Percentiles rank a stretch among this genome's conserved stretches.
Evolutionary conservation across 2,797 vertebrate species (phyloP).

Genomic region (Phataginus tetradactyla): DNA sequence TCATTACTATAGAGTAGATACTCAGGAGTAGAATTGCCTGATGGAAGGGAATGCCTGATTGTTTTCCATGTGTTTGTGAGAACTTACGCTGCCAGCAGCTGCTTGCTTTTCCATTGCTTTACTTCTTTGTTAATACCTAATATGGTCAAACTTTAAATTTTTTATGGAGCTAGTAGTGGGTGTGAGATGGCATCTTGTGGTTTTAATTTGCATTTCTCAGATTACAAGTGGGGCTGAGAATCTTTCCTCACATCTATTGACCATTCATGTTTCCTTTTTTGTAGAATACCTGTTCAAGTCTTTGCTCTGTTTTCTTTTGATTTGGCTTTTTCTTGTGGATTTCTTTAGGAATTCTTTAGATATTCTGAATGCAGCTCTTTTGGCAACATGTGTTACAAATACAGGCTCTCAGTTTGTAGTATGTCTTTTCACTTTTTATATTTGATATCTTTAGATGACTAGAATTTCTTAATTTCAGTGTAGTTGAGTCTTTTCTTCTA

Average conservation of each 20-base stretch:
- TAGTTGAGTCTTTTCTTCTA: slow-evolving; percentile 37
- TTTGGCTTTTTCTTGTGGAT: slow-evolving; percentile 8
- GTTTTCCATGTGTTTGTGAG: slow-evolving; percentile 35
- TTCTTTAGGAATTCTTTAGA: slow-evolving; percentile 19
- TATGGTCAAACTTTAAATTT: slow-evolving; percentile 63
- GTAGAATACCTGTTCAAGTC: slow-evolving; percentile 52
- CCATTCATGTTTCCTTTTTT: slow-evolving; percentile 60
- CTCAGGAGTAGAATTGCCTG: not conserved
- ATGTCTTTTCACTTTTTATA: slow-evolving; percentile 37
- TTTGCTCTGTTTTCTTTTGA: slow-evolving; percentile 38
- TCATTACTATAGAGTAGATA: not conserved
- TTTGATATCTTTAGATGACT: not conserved
- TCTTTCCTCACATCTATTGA: slow-evolving; percentile 41
- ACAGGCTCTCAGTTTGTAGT: slow-evolving; percentile 31
- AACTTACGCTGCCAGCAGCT: not conserved
- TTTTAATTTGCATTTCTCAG: slow-evolving; percentile 78
- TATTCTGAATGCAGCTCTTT: slow-evolving; percentile 48
- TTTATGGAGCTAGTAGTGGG: slow-evolving; percentile 42
- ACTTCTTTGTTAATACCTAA: slow-evolving; percentile 45
- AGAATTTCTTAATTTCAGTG: slow-evolving; percentile 44
- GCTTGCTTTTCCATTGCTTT: slow-evolving; percentile 44
- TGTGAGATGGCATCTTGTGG: slow-evolving; percentile 64
- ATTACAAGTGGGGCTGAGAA: slow-evolving; percentile 46
- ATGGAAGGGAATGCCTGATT: not conserved
- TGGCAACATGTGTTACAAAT: slow-evolving; percentile 28